Evolutionary conservation across 1,140 invertebrate species (phyloP).

Genomic region (Zophobas atratus): DNA sequence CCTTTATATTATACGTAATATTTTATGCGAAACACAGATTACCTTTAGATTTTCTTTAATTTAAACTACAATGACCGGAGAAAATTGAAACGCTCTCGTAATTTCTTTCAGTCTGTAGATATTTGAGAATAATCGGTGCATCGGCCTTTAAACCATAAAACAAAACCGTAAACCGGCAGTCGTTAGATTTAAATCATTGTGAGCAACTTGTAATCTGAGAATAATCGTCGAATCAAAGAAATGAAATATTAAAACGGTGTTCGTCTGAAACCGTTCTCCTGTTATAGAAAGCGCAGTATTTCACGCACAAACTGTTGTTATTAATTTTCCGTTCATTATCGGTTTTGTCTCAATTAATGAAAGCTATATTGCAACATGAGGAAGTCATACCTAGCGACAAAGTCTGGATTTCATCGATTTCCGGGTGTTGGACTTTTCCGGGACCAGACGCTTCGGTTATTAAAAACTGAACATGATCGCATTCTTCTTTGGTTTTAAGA

Average conservation of each 20-base stretch:
- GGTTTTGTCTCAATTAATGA: not conserved
- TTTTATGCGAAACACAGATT: too few species aligned
- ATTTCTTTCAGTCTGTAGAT: too few species aligned
- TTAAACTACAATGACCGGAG: too few species aligned
- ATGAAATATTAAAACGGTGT: constrained; percentile 27
- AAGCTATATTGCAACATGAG: constrained; percentile 3
- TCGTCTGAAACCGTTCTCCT: constrained; percentile 21
- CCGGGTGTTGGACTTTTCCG: constrained; percentile 74
- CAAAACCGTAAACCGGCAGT: constrained; percentile 6
- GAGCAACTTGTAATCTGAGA: constrained; percentile 6
- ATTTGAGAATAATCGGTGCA: not conserved
- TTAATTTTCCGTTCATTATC: constrained; percentile 32
- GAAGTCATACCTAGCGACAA: constrained; percentile 76
- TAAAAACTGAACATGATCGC: constrained; percentile 95
- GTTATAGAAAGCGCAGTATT: constrained; percentile 33
- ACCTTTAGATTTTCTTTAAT: too few species aligned
- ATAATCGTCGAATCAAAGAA: constrained; percentile 14
- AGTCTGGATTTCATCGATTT: constrained; percentile 81
- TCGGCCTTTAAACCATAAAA: not conserved
- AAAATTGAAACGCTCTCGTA: too few species aligned
- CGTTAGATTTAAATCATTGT: constrained; percentile 26
- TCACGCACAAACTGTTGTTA: constrained; percentile 27
- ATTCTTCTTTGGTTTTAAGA: constrained; percentile 87
- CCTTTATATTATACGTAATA: too few species aligned
- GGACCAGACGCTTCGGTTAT: constrained; percentile 87